Evolutionary conservation across 1,140 invertebrate species (phyloP), one percentile per base, ranked within the genome.

Genomic region (Colletes gigas): DNA sequence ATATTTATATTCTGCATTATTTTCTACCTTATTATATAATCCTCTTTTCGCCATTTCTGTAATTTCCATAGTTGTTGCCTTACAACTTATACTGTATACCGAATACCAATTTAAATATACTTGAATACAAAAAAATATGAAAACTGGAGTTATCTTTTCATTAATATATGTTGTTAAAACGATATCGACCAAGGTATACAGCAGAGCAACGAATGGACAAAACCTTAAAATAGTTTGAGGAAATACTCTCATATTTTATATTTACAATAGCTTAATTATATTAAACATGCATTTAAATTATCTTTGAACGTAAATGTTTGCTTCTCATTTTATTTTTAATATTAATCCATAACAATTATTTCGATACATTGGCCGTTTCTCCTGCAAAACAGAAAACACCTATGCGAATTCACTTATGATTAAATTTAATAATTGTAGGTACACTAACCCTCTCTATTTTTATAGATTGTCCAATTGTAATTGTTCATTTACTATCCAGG

Each of bases 51-150:
- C 69, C 15, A 83, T 39, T 39, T 44, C 59, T 57, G 60, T 87
- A 10, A 83, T 54, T 68, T 78, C 82, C 73, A 89, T 83, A n/a
- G 86, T 88, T 41, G 57, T 85, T 21, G 84, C 81, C 15, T 83
- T 88, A 17, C 55, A 69, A 65, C 88, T 88, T 62, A 90, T 90
- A 41, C 62, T 83, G 30, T 83, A 88, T 15, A 91, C 78, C 0
- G 88, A 87, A 21, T 90, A 91, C 90, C 90, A 91, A 69, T 91
- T 91, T 6, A 91, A 30, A 30, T 90, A 91, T 19, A 89, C 89
- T 71, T 91, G 90, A 21, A 88, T 59, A 10, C 83, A 91, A 44
- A 90, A 75, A 47, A 90, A 90, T 7, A 91, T 30, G n/a, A 91
- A 90, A 3, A 85, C 10, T 8, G 85, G 85, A 41, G 89, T 87